Percentiles rank a stretch among this genome's conserved stretches.
These are phyloP conservation scores for Glareola pratincola DNA, from an alignment of 2,113 vertebrate genomes.

Conservation along the genomic window DNA sequence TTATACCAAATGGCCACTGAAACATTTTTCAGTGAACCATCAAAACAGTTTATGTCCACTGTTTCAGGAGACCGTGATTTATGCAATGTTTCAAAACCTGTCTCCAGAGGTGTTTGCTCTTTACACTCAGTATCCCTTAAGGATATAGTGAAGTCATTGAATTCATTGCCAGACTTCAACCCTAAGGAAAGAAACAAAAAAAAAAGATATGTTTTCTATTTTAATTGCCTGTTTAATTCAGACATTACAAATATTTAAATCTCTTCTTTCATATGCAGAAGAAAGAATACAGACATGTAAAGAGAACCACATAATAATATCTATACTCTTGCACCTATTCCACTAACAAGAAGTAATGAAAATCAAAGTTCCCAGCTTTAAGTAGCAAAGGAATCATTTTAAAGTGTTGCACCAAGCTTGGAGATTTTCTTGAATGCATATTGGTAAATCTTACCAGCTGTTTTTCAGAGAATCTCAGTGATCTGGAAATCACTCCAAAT, in stretches of 20 bases:
- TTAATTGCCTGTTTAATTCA: background rate
- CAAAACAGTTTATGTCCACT: background rate
- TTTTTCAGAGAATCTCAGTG: slow-evolving; percentile 21
- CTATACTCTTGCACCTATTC: background rate
- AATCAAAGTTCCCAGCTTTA: background rate
- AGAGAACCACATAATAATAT: background rate
- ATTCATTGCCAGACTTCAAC: background rate
- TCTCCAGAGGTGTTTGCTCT: background rate
- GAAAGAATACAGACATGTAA: background rate
- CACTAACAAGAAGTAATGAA: background rate
- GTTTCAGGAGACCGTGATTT: background rate
- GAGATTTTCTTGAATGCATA: background rate
- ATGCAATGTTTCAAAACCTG: background rate
- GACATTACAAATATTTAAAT: background rate
- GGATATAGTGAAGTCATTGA: background rate
- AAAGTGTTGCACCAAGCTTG: background rate
- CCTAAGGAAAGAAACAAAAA: background rate
- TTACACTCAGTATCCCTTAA: background rate
- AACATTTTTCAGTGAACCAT: background rate
- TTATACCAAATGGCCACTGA: background rate
- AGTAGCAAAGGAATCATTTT: background rate
- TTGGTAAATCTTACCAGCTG: background rate
- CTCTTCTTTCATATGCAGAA: background rate
- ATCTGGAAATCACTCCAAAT: slow-evolving; percentile 28
- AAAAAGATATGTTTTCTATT: background rate